These are phyloP conservation scores for Ceratina calcarata DNA, from an alignment of 1,140 invertebrate species.

Conservation along the genomic window DNA sequence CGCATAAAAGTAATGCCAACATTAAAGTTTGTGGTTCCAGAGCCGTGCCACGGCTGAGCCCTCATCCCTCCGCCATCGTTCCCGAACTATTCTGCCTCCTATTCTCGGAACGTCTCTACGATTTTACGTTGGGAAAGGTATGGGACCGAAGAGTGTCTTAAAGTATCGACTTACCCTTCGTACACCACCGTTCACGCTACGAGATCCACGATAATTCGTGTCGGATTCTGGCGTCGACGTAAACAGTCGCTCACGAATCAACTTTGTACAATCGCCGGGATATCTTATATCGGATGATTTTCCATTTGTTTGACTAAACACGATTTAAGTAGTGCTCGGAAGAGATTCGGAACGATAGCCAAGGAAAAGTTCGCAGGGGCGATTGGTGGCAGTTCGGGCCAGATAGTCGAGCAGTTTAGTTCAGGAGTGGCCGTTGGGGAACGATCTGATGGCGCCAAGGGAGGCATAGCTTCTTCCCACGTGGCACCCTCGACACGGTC, in stretches of 20 bases:
- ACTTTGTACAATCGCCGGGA: no score
- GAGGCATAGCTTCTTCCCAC: slow-evolving; percentile 78
- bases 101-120: slow-evolving; percentile 37
- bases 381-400: slow-evolving; percentile 57
- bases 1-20: slow-evolving; percentile 80
- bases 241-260: not conserved
- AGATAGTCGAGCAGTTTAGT: slow-evolving; percentile 76
- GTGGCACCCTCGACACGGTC: slow-evolving; percentile 73
- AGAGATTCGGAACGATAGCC: slow-evolving; percentile 22
- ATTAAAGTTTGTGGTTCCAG: slow-evolving; percentile 81
- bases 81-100: slow-evolving; percentile 23
- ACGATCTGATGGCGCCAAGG: slow-evolving; percentile 76
- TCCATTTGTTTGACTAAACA: slow-evolving; percentile 16
- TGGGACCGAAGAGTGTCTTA: not conserved
- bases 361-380: slow-evolving; percentile 38
- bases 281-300: not conserved
- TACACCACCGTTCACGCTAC: not conserved
- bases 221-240: not conserved
- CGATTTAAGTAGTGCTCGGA: slow-evolving; percentile 13
- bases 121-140: slow-evolving; percentile 44
- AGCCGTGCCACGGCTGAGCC: slow-evolving; percentile 59
- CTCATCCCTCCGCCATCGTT: slow-evolving; percentile 41
- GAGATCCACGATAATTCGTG: not conserved
- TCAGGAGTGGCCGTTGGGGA: slow-evolving; percentile 77
- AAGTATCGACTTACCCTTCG: slow-evolving; percentile 26